Evolutionary conservation across 2,797 vertebrate species (phyloP).

Genomic region (Sphenopsis melanotis): DNA sequence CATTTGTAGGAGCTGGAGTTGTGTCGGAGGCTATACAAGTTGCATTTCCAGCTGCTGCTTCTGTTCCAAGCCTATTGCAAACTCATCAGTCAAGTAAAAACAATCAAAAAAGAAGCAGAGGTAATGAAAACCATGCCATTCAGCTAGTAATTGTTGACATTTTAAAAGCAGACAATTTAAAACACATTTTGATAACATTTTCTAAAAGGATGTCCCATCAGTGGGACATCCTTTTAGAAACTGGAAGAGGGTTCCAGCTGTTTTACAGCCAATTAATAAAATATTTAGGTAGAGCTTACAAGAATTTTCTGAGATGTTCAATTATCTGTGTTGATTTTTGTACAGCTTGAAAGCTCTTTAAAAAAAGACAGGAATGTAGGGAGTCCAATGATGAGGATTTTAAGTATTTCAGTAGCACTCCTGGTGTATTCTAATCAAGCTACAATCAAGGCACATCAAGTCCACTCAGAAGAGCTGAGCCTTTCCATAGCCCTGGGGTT

Average conservation of each 20-base stretch:
- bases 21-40: conserved; percentile 93
- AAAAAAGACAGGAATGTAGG: not conserved
- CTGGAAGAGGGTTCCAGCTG: not conserved
- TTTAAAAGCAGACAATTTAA: conserved; percentile 9
- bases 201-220: no score
- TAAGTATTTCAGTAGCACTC: not conserved
- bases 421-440: conserved; percentile 25
- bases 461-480: not conserved
- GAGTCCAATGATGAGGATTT: not conserved
- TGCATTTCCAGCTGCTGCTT: conserved; percentile 97
- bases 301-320: not conserved
- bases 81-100: conserved; percentile 92
- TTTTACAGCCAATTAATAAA: not conserved
- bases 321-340: conserved; percentile 22
- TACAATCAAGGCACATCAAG: not conserved
- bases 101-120: conserved; percentile 93
- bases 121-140: conserved; percentile 70
- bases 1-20: conserved; percentile 90
- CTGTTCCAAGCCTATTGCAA: conserved; percentile 98
- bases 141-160: not conserved
- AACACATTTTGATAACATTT: not conserved
- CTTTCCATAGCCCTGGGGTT: not conserved
- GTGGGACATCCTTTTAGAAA: conserved; percentile 1
- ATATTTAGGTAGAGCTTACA: not conserved
- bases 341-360: not conserved